Evolutionary conservation across 2,797 vertebrate species (phyloP), one percentile per base, ranked within the genome.

Genomic region (Eidolon dupreanum): DNA sequence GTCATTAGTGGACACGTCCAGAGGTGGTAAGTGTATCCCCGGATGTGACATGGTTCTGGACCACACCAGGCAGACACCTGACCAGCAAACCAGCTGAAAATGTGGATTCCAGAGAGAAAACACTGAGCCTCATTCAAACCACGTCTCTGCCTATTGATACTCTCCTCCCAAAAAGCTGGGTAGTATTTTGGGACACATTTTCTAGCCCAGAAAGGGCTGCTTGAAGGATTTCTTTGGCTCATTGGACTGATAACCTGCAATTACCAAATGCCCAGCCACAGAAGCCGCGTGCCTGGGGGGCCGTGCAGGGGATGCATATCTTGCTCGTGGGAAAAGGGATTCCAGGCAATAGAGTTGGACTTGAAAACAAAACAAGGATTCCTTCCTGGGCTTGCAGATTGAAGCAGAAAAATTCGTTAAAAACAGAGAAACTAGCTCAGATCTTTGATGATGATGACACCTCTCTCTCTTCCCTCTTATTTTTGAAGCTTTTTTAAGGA

Each of bases 51-150:
- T 75, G 73, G 71, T 93, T 97, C 96, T 94, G 71, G 68, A 33
- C 43, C 38, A 83, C 77, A 97, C 2, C 95, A 81, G 63, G 84
- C 33, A 36, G 97, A 96, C 46, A 96, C 57, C 75, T 93, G 81
- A 97, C 94, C 81, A 41, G 36, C 49, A 93, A 93, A 93, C 90
- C 93, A 95, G 90, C 63, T 94, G 93, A 97, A 97, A 97, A 88
- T 28, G 43, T 73, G 94, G 95, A 97, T 57, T 85, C 89, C 78
- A 96, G 65, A 91, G 43, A 88, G 49, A 91, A 88, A 19, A n/a
- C 33, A 33, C 82, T 75, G 93, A 82, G 71, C 49, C 41, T 26
- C n/a, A 53, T 68, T 70, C 15, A 97, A 33, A 82, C 97, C 92
- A 8, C 10, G 33, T 55, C 43, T 8, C 55, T 95, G 83, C 19